Evolutionary conservation across 92 coral and sea anemone genomes (phyloP), one percentile per base, ranked within the genome.

Genomic region (Phenganax subtilis): DNA sequence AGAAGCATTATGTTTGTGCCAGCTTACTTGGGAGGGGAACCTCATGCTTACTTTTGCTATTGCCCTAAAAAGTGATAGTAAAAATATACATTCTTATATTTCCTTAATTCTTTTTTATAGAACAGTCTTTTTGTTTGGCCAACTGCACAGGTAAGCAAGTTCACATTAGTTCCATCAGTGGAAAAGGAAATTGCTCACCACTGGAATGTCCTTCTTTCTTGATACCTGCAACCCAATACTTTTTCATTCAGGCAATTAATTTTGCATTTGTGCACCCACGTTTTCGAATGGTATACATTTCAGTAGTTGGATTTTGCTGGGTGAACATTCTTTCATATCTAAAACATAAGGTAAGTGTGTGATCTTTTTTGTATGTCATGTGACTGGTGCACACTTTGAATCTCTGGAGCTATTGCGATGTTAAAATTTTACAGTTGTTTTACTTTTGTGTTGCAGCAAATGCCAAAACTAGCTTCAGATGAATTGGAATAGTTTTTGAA

Each of bases 231-330:
- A 29, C 51, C 14, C 58, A 8, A 54, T 75, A 30, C 30, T 25
- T 6, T 55, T 56, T 76, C 44, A 12, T 51, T 27, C 25, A 79
- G 83, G 59, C 59, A 51, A 56, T 79, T 20, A 79, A 79, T 28
- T 79, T 79, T 64, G 83, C 83, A 12, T 79, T 79, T 79, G 62
- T 79, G 5, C 83, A 79, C 16, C 83, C 83, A 60, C 83, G 83
- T 14, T 79, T 79, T 54, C 83, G 83, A 51, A 79, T 79, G 83
- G 83, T n/a, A 52, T 79, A 79, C 68, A 79, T 79, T 44, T 62
- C 73, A 12, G 61, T 79, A 0, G 10, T 79, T 79, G 83, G 83
- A 8, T 79, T 79, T 64, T 79, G 83, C 31, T 79, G 83, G 83
- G 61, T 79, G 27, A 79, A 79, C 62, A 63, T 79, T 3, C 63